These are phyloP conservation scores for Bombycilla garrulus DNA, from an alignment of 2,113 vertebrate genomes.

Conservation along the genomic window DNA sequence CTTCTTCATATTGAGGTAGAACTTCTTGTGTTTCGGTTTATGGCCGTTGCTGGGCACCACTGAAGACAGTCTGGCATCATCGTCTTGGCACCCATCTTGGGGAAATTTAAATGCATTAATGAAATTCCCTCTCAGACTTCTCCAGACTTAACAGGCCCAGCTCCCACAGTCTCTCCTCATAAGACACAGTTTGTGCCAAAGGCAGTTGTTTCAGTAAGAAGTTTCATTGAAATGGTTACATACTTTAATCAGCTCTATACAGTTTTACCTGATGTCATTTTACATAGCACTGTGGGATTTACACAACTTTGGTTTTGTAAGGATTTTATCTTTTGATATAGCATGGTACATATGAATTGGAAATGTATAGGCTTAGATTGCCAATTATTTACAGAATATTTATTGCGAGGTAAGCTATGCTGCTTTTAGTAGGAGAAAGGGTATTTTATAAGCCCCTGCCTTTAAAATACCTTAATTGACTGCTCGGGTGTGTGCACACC, in stretches of 20 bases:
- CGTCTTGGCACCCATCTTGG: not conserved
- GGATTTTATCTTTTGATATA: not conserved
- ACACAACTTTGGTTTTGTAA: not conserved
- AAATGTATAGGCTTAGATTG: not conserved
- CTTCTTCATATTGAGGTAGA: not conserved
- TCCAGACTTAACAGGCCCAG: not conserved
- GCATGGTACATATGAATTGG: fast-evolving
- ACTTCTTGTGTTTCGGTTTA: not conserved
- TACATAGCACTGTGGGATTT: fast-evolving
- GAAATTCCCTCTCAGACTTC: not conserved
- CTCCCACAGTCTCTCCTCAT: fast-evolving
- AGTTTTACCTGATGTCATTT: fast-evolving
- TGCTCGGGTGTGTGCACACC: not conserved
- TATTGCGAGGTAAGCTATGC: not conserved
- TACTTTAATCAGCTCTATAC: not conserved
- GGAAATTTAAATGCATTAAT: not conserved
- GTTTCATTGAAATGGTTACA: not conserved
- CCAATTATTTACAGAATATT: not conserved
- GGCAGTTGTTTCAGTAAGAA: not conserved
- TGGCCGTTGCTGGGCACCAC: not conserved
- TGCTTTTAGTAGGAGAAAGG: not conserved
- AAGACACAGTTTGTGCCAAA: not conserved
- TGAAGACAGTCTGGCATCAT: not conserved
- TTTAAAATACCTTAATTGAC: not conserved
- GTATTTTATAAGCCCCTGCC: fast-evolving